phyloP scores from a whole-genome alignment of 2,113 vertebrate genomes.

The Irena cyanogastra region DNA sequence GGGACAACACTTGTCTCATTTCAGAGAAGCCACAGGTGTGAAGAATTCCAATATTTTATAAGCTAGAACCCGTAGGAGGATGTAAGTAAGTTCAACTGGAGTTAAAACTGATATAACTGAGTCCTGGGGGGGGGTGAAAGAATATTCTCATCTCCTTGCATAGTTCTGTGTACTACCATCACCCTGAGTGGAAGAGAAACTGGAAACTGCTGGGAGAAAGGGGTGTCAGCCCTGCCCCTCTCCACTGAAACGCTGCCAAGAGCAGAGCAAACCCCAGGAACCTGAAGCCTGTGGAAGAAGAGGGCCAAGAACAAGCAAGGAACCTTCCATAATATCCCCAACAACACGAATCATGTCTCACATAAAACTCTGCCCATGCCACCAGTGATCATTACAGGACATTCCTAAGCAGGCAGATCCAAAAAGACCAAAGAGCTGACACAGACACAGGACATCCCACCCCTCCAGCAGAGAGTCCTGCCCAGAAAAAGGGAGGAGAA shows the following conservation, averaged over 20 bases:
- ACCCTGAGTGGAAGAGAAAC: neutral
- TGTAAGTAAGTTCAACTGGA: neutral
- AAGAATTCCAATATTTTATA: neutral
- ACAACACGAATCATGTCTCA: fast-evolving
- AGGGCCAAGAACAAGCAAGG: neutral
- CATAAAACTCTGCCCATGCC: neutral
- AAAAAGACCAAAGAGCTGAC: neutral
- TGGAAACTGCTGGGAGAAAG: neutral
- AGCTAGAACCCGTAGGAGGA: neutral
- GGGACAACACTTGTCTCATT: neutral
- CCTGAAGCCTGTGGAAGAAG: neutral
- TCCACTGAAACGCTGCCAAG: neutral
- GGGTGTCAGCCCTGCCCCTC: neutral
- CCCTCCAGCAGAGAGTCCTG: neutral
- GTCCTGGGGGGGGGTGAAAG: neutral
- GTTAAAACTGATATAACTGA: neutral
- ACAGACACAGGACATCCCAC: neutral
- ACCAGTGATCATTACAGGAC: neutral
- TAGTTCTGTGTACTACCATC: neutral
- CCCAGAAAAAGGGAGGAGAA: neutral
- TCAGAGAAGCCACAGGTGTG: neutral
- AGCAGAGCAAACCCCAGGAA: neutral
- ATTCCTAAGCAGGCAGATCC: neutral
- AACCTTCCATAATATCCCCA: neutral
- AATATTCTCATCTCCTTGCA: neutral